These are phyloP conservation scores for Molothrus ater DNA, from an alignment of 2,797 vertebrate genomes.

Conservation along the genomic window DNA sequence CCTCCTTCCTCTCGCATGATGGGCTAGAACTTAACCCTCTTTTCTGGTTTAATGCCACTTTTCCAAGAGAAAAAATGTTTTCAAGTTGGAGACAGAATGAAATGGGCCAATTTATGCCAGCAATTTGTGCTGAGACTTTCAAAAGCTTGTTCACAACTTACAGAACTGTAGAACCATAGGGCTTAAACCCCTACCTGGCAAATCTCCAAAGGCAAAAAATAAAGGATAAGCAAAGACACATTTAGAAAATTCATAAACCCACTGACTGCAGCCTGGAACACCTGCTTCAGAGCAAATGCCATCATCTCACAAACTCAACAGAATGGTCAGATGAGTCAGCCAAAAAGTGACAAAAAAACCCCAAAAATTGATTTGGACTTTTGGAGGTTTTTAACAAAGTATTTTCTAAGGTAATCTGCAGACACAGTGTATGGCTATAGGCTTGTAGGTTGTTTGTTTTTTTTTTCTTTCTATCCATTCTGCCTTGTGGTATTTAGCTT, in stretches of 20 bases:
- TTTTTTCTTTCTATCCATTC: not conserved
- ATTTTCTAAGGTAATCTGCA: not conserved
- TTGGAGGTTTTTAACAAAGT: not conserved
- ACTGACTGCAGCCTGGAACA: not conserved
- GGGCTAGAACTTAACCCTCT: not conserved
- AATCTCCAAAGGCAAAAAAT: not conserved
- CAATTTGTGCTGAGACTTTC: not conserved
- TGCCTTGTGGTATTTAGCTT: not conserved
- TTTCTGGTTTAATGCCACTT: not conserved
- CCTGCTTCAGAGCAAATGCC: not conserved
- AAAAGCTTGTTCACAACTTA: not conserved
- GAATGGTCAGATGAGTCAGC: not conserved
- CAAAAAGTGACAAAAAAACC: not conserved
- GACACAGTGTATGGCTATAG: not conserved
- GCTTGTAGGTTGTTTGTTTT: accelerated
- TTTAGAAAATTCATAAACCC: not conserved
- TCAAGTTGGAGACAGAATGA: not conserved
- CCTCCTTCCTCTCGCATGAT: accelerated
- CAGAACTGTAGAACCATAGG: not conserved
- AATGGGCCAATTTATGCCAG: not conserved
- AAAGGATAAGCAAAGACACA: not conserved
- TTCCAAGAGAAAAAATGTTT: not conserved
- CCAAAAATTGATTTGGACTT: not conserved
- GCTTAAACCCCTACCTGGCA: not conserved
- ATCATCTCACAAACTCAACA: not conserved